Evolutionary conservation across 2,888 invertebrate species (phyloP), one percentile per base, ranked within the genome.

Genomic region (Temnothorax ravouxi): DNA sequence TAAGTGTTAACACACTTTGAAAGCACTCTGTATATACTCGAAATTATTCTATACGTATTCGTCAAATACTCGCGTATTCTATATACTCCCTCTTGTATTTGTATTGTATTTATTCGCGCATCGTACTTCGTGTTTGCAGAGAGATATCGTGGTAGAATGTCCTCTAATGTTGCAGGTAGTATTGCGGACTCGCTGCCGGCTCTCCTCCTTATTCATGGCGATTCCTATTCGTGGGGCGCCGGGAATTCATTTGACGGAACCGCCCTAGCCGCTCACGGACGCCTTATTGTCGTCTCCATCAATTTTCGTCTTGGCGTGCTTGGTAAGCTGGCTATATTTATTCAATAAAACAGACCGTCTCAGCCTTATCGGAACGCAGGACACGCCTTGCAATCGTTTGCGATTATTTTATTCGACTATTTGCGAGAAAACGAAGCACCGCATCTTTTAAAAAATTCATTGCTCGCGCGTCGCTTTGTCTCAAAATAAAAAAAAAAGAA

Each of bases 201-300:
- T 82, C 96, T 99, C 93, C 97, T 99, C 82, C 98, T 98, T 94
- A 97, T 99, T 91, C 99, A 99, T 94, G 99, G 99, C 76, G 99
- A 99, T 95, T 98, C 99, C 41, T 99, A 98, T 95, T 98, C 99
- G 94, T 99, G 99, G 98, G 99, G 98, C 95, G 98, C 99, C 62
- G 99, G 99, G 85, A 99, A 99, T 95, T 98, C 99, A 25, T 99
- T 99, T 95, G 99, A 99, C 95, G 99, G 99, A 88, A 98, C 98
- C 84, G 97, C 99, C 59, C 96, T 99, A 86, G 98, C 99, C 74
- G 98, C 98, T 87, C 97, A 98, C 93, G 99, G 98, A 88, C 97
- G 97, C 94, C 97, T 98, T 93, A 97, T 98, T 92, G 98, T 98
- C 89, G 98, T 98, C 93, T 98, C 98, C 93, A 97, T 98, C 95